These are phyloP conservation scores for Hypotaenidia okinawae DNA, from an alignment of 2,797 vertebrate species.

Conservation along the genomic window DNA sequence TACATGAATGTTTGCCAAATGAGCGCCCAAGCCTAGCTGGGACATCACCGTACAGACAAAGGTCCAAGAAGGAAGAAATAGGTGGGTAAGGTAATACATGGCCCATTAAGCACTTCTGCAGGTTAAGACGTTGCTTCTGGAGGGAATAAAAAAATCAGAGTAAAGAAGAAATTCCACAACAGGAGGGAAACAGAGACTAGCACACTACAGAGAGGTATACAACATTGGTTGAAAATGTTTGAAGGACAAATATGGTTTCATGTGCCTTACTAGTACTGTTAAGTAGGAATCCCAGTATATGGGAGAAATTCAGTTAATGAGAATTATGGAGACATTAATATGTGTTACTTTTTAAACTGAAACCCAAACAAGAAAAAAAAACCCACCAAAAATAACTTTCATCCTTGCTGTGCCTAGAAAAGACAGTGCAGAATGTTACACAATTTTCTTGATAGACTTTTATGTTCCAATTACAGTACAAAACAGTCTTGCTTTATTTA, in stretches of 20 bases:
- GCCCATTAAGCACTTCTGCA: neutral
- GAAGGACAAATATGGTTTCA: neutral
- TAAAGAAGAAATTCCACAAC: neutral
- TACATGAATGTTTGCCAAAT: neutral
- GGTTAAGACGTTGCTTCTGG: neutral
- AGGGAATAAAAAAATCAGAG: neutral
- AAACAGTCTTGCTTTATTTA: slow-evolving; percentile 8
- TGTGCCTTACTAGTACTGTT: neutral
- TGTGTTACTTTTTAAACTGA: neutral
- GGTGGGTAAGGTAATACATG: neutral
- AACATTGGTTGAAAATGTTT: neutral
- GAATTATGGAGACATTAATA: neutral
- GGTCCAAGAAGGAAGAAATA: neutral
- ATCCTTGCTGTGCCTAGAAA: neutral
- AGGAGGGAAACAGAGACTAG: neutral
- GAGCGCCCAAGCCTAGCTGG: neutral
- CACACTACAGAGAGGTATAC: neutral
- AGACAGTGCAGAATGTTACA: neutral
- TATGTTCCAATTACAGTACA: neutral
- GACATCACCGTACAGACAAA: neutral
- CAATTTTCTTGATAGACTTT: neutral
- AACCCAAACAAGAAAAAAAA: neutral
- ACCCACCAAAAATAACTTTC: neutral
- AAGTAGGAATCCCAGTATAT: neutral
- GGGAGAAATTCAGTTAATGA: neutral